Evolutionary conservation across 2,797 vertebrate genomes (phyloP), one percentile per base, ranked within the genome.

Genomic region (Rhadinocentrus ornatus): DNA sequence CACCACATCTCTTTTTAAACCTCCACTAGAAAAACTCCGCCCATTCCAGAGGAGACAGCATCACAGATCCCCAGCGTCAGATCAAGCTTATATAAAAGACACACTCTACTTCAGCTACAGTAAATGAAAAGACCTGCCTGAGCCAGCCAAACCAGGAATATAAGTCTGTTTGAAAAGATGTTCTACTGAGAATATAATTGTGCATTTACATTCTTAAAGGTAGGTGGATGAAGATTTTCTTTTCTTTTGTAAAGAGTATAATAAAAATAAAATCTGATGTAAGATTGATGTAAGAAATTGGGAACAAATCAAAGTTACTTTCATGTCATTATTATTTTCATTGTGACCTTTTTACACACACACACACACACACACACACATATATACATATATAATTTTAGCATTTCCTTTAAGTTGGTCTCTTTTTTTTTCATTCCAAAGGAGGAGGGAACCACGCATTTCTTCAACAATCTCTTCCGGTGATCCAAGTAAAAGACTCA

Each of bases 71-170:
- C 71, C 86, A 85, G 81, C 67, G 46, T 80, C 80, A 88, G 82
- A 85, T 84, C 64, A 86, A 83, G 72, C 73, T 72, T 69, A 73
- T 86, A 87, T 91, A 87, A 86, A 89, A 82, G 75, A 89, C 39
- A 15, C 37, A 53, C 71, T 81, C 77, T 72, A 59, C 71, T 78
- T 84, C 79, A 81, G 71, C 69, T 62, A 69, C 76, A 87, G 32
- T 77, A 84, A 82, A 89, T 83, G 73, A 82, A 73, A 86, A 74
- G 75, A 74, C 79, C 80, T 66, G 67, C 61, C 76, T 56, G 63
- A 80, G 73, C 63, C 72, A 66, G 61, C 59, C 46, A 60, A 64
- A 5, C 69, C 62, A 65, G 55, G 44, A 69, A 80, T 57, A 57
- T 65, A 44, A 44, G 60, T 68, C 62, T 74, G 31, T 69, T 80